phyloP scores from a whole-genome alignment of 2,797 vertebrate genomes.

The Staurois parvus region DNA sequence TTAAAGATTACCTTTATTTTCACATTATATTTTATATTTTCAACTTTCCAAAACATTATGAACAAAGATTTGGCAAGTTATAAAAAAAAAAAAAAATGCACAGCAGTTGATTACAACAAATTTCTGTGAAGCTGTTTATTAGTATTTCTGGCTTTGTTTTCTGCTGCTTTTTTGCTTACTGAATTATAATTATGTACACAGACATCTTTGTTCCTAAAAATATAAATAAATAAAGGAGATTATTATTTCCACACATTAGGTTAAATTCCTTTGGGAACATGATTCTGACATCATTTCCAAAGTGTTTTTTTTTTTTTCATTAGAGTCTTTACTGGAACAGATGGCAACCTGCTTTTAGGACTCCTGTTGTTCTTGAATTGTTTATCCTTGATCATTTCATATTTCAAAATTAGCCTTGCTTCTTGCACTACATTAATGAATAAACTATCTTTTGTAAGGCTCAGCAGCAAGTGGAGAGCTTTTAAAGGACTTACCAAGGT shows the following conservation, averaged over 20 bases:
- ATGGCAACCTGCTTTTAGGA: neutral
- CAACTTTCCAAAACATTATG: neutral
- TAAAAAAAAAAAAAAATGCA: too few species aligned
- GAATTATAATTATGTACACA: neutral
- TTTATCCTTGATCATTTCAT: neutral
- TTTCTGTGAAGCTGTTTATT: neutral
- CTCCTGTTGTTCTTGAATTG: neutral
- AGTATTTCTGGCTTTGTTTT: slow-evolving; percentile 5
- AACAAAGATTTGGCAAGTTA: neutral
- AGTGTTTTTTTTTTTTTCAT: neutral
- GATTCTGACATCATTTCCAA: neutral
- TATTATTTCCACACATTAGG: neutral
- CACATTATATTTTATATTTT: neutral
- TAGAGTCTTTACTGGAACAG: neutral
- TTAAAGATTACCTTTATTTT: neutral
- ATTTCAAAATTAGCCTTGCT: neutral
- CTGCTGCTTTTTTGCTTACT: neutral
- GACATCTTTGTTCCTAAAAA: neutral
- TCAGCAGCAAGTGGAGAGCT: too few species aligned
- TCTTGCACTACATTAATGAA: too few species aligned
- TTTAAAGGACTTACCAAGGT: too few species aligned
- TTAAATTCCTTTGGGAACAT: neutral
- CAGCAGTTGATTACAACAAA: neutral
- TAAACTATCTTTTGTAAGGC: too few species aligned
- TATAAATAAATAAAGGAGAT: neutral